Evolutionary conservation across 2,888 invertebrate genomes (phyloP), one percentile per base, ranked within the genome.

Genomic region (Dascillus cervinus): DNA sequence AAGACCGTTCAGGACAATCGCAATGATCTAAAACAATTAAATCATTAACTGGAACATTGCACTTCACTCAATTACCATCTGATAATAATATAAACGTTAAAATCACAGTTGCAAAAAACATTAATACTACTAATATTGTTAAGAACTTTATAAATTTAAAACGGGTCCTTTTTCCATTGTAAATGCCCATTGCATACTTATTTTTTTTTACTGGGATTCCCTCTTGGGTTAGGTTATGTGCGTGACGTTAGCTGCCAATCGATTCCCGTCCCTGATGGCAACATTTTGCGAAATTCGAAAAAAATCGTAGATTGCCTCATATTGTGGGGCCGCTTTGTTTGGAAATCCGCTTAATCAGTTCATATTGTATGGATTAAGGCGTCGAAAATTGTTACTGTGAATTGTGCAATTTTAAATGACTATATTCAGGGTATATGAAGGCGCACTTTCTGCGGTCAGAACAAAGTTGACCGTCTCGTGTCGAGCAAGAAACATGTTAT

Each of bases 401-500:
- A 17, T 35, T 39, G 30, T 26, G 35, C 33, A 36, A 36, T n/a
- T 22, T 36, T 38, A 27, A 14, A 26, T 23, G 21, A 26, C 41
- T 39, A 35, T 29, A 23, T 35, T 41, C 41, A 32, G 17, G 21
- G 10, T 11, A 17, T 8, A 29, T 35, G 35, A 6, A 33, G 12
- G 5, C 29, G 29, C 22, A 23, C 9, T 34, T 38, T 42, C 43
- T n/a, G 43, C 39, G 43, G 29, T 41, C 41, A 32, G 29, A 40
- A 26, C 38, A 33, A 46, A 57, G 56, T 57, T 56, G 54, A 44
- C 53, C 54, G 49, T 52, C 47, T 50, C 47, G 50, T 49, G 57
- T 53, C 47, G 53, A 54, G 56, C 57, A 51, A 49, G 49, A 63
- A 77, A 73, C 77, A 81, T 82, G 82, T 76, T 78, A 78, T 79